Evolutionary conservation across 2,113 vertebrate genomes (phyloP).

Genomic region (Ellobius talpinus): DNA sequence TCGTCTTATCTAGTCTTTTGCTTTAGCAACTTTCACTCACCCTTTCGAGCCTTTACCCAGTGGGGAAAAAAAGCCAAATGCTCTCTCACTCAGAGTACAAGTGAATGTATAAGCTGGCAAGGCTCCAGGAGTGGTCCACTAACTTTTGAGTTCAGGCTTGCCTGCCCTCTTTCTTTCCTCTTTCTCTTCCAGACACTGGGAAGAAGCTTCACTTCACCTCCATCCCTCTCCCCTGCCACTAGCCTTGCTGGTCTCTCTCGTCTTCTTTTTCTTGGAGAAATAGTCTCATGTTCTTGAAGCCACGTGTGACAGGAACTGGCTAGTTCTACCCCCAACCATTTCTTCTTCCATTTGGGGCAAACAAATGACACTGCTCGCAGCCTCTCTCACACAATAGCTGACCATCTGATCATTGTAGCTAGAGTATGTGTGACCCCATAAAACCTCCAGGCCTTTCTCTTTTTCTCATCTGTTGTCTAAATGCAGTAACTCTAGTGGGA

Average conservation of each 20-base stretch:
- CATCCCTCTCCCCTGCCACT: background rate
- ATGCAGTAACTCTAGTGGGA: background rate
- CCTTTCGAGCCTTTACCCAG: conserved; percentile 73
- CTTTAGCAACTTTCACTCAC: conserved; percentile 78
- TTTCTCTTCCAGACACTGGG: conserved; percentile 20
- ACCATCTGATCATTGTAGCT: background rate
- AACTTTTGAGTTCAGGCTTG: conserved; percentile 70
- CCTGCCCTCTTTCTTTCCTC: conserved; percentile 44
- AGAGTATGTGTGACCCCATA: background rate
- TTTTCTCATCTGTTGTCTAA: conserved; percentile 22
- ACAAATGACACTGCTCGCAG: background rate
- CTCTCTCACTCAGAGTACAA: conserved; percentile 75
- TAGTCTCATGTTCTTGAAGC: fast-evolving
- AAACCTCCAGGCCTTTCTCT: background rate
- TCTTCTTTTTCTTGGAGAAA: background rate
- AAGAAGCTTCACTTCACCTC: background rate
- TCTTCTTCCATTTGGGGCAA: background rate
- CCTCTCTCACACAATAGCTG: background rate
- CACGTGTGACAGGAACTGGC: background rate
- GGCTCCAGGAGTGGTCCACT: conserved; percentile 65
- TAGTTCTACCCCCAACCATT: background rate
- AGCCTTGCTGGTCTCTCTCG: background rate
- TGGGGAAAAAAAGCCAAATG: conserved; percentile 74
- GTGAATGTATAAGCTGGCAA: conserved; percentile 79
- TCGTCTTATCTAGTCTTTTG: conserved; percentile 83